Evolutionary conservation across 2,113 vertebrate genomes (phyloP).

Genomic region (Sylvilagus bachmani): DNA sequence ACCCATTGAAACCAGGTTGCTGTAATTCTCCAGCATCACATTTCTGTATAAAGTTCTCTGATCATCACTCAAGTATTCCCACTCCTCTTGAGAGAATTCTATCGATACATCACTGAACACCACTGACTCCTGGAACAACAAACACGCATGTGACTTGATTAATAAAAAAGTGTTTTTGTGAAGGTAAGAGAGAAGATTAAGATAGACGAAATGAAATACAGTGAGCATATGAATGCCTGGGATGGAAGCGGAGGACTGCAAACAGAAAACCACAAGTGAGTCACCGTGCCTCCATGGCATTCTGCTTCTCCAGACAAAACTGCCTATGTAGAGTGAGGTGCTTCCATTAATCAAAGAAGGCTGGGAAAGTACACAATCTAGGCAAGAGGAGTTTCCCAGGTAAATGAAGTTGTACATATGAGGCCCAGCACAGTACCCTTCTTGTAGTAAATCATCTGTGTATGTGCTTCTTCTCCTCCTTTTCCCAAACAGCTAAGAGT

Average conservation of each 20-base stretch:
- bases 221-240: neutral
- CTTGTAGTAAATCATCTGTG: neutral
- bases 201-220: neutral
- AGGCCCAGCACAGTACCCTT: neutral
- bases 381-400: neutral
- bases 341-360: neutral
- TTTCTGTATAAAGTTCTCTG: slow-evolving; percentile 81
- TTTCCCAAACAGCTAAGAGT: slow-evolving; percentile 36
- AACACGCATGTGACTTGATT: slow-evolving; percentile 59
- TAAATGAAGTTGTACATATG: neutral
- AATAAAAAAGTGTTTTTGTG: slow-evolving; percentile 50
- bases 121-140: slow-evolving; percentile 79
- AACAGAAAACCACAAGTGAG: neutral
- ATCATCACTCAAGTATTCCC: slow-evolving; percentile 77
- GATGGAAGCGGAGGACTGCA: neutral
- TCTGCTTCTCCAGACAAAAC: slow-evolving; percentile 6
- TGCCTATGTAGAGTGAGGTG: neutral
- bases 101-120: slow-evolving; percentile 81
- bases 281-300: neutral
- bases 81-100: slow-evolving; percentile 81
- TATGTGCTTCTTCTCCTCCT: neutral
- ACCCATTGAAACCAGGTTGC: slow-evolving; percentile 80
- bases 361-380: neutral
- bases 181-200: slow-evolving; percentile 43
- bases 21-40: slow-evolving; percentile 83